phyloP scores from a whole-genome alignment of 2,797 vertebrate genomes.

The Premnoplex brunnescens region DNA sequence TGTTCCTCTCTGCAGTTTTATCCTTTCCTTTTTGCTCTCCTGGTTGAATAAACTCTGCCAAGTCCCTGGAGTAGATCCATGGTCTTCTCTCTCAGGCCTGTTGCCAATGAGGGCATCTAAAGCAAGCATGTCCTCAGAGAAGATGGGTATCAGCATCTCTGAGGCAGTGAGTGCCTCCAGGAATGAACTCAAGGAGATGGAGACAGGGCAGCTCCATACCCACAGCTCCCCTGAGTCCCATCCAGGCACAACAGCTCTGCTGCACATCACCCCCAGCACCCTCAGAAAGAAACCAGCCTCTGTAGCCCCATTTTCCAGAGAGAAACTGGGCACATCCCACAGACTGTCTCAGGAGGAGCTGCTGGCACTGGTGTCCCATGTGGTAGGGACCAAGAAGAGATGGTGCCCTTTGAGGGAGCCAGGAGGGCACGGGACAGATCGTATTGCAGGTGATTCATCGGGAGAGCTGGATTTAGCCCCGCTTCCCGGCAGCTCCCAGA shows the following conservation, averaged over 20 bases:
- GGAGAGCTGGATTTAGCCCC: constrained; percentile 21
- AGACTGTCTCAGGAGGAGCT: not conserved
- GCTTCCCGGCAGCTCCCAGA: constrained; percentile 18
- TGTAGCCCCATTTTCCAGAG: not conserved
- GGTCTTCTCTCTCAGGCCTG: not conserved
- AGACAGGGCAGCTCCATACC: not conserved
- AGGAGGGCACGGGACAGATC: not conserved
- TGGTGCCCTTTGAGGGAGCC: not conserved
- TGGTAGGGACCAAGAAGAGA: not conserved
- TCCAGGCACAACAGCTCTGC: not conserved
- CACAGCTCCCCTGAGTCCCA: not conserved
- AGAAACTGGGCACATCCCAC: not conserved
- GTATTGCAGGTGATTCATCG: constrained; percentile 1
- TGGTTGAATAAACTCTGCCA: rapidly evolving
- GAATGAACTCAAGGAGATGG: not conserved
- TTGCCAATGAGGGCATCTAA: not conserved
- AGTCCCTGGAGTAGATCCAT: not conserved
- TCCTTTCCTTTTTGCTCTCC: not conserved
- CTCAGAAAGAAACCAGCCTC: not conserved
- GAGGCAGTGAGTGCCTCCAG: not conserved
- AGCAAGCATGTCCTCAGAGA: not conserved
- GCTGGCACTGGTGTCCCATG: not conserved
- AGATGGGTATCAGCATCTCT: not conserved
- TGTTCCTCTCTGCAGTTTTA: not conserved
- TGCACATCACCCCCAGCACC: not conserved